Conservation (phyloP, 2,113 vertebrate species). For the human (Homo sapiens) region GRCh38 chr17:16250501-16251000, state of each 20-base stretch:
- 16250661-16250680: background rate
- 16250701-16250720: background rate
- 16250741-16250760: background rate
- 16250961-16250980: background rate
- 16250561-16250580: background rate
- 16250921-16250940: background rate
- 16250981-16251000: conserved; percentile 19
- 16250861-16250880: no score
- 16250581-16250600: background rate
- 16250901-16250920: background rate
- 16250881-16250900: background rate
- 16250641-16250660: background rate
- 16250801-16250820: background rate
- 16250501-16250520: background rate
- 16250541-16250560: background rate
- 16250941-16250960: background rate
- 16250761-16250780: background rate
- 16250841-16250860: background rate
- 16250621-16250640: background rate
- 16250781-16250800: background rate
- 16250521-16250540: background rate
- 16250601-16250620: background rate
- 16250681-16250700: background rate
- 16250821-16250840: background rate
- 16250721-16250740: background rate